A percentile compares a stretch with the other conserved stretches of the same genome.
phyloP scores from a whole-genome alignment of 2,113 vertebrate species.

The Talpa occidentalis region DNA sequence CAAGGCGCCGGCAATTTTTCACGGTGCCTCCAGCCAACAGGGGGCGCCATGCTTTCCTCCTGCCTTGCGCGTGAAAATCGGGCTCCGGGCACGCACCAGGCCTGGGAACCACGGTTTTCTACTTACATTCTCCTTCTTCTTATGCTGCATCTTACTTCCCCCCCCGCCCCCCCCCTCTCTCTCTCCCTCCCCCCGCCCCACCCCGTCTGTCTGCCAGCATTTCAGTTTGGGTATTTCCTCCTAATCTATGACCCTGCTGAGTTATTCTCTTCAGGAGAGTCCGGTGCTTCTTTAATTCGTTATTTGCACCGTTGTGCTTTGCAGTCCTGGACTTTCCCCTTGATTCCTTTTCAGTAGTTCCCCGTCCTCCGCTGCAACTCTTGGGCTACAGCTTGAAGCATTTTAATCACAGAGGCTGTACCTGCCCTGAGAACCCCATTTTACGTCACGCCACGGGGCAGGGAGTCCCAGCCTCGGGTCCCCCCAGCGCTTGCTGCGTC shows the following conservation, averaged over 20 bases:
- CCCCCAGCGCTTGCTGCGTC: accelerated
- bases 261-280: neutral
- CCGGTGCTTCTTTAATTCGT: neutral
- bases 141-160: too few relatives aligned
- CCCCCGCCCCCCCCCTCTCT: neutral
- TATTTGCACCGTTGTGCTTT: neutral
- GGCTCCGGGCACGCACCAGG: too few relatives aligned
- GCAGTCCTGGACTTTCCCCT: neutral
- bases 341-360: neutral
- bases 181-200: neutral
- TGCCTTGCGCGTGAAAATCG: too few relatives aligned
- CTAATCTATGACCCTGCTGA: neutral
- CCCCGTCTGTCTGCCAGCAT: accelerated
- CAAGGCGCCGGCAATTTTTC: too few relatives aligned
- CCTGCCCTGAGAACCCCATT: too few relatives aligned
- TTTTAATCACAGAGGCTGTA: neutral
- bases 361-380: too few relatives aligned
- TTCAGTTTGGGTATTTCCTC: neutral
- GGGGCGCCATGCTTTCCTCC: too few relatives aligned
- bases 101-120: neutral
- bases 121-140: neutral
- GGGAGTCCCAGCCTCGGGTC: too few relatives aligned
- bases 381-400: too few relatives aligned
- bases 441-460: too few relatives aligned
- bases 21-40: too few relatives aligned